Conservation (phyloP, 2,888 invertebrate genomes). For the Drosophila trichaetosa region DNA sequence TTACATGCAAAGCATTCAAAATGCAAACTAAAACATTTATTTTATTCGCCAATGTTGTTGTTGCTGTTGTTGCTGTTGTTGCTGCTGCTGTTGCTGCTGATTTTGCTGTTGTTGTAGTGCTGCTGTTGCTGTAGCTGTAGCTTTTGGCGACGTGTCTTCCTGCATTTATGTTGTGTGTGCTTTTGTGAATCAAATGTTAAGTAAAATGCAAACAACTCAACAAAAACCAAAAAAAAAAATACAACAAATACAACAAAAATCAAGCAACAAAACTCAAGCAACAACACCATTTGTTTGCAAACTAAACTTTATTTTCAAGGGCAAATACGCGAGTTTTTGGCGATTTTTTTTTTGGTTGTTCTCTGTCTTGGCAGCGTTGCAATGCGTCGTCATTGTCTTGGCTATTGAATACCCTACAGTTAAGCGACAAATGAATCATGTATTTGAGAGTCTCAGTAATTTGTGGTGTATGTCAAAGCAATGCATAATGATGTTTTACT, state of each 20-base stretch:
- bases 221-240: conserved; percentile 23
- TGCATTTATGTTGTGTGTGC: conserved; percentile 63
- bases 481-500: not conserved
- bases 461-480: not conserved
- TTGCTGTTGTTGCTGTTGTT: not conserved
- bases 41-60: conserved; percentile 52
- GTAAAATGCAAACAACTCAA: conserved; percentile 74
- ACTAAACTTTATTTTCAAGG: conserved; percentile 78
- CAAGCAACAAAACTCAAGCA: conserved; percentile 25
- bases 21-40: conserved; percentile 81
- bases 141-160: conserved; percentile 70
- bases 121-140: conserved; percentile 6
- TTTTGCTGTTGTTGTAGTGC: conserved; percentile 19
- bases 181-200: conserved; percentile 73
- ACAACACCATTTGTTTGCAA: conserved; percentile 53
- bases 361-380: conserved; percentile 52
- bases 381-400: conserved; percentile 55
- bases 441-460: not conserved
- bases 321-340: conserved; percentile 68
- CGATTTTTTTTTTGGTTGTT: conserved; percentile 18
- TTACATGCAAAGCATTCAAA: conserved; percentile 82
- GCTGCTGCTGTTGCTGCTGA: not conserved
- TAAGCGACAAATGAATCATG: not conserved
- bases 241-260: conserved; percentile 14
- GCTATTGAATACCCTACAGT: conserved; percentile 52